Evolutionary conservation across 2,797 vertebrate species (phyloP).

Genomic region (Poecilia velifera): DNA sequence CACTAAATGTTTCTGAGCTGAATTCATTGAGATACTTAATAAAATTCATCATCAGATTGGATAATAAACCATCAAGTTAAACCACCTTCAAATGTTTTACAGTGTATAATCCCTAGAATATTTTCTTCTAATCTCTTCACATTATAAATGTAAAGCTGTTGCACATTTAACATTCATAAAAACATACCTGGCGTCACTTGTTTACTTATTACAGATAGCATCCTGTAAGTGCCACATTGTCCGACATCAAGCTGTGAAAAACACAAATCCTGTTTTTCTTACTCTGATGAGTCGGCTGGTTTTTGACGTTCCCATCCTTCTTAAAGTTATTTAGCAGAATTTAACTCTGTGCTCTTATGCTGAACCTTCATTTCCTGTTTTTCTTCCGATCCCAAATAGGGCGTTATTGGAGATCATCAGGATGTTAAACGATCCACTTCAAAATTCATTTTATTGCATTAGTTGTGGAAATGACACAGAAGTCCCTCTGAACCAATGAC

Average conservation of each 20-base stretch:
- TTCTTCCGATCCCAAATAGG: background rate
- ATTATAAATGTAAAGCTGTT: background rate
- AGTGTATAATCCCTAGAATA: too few species aligned
- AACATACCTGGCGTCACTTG: background rate
- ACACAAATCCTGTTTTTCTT: background rate
- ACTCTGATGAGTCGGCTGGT: too few species aligned
- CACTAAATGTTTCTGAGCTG: too few species aligned
- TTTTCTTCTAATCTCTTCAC: background rate
- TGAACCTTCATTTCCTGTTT: conserved; percentile 1
- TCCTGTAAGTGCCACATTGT: background rate
- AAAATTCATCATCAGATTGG: too few species aligned
- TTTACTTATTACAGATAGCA: background rate
- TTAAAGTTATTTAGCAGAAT: background rate
- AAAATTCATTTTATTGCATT: background rate
- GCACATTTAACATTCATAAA: background rate
- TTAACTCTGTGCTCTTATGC: background rate
- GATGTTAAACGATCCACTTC: conserved; percentile 5
- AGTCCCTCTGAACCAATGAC: background rate
- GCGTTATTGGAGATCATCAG: background rate
- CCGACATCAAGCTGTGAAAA: background rate
- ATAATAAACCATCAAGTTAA: too few species aligned
- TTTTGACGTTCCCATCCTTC: background rate
- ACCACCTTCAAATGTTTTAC: too few species aligned
- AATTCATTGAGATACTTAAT: too few species aligned
- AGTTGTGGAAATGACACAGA: background rate